Base-by-base conservation (phyloP, 2,113 vertebrate genomes). In the Oryzias curvinotus region DNA sequence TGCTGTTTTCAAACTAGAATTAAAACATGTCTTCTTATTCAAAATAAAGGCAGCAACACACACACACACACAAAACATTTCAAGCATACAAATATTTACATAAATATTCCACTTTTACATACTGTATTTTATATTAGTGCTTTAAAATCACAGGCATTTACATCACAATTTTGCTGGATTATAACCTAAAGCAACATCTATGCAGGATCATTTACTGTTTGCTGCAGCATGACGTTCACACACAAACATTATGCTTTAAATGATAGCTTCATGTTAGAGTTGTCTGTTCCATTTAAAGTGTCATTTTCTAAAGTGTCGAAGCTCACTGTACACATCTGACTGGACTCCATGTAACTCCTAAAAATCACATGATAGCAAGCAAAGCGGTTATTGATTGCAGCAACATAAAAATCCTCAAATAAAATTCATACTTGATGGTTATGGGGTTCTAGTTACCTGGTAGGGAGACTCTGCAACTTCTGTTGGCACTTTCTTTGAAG, bases 301-400 rank as follows among this genome's bases (percentile, higher is more conserved):
- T 89, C 65, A 91, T 78, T 90, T 91, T 68, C 80, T 84, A 85
- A 85, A 87, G 62, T 88, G 78, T 23, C 23, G 80, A 56, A 92
- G 90, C 53, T 92, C 90, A 59, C 80, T 90, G 83, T 92, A 92
- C 51, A 91, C 86, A 52, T 91, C 90, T 57, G 89, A 83, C n/a
- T 91, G 90, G 60, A 84, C 85, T 78, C 89, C 91, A 30, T 90
- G 88, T 76, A 92, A 84, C 63, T 91, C 91, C 90, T 92, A 71
- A 71, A 71, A 84, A 62, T 65, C n/a, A 28, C 3, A 4, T 14
- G 49, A 16, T 14, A 28, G 19, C 3, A 15, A 12, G 49, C 50
- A 19, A 23, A 5, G 77, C 57, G 65, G 25, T 42, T 58, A 45
- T 53, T 52, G 4, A 57, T 57, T 19, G 64, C 45, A 21, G 6